Conservation (phyloP, 2,113 vertebrate genomes). For the Pygathrix nemaeus region DNA sequence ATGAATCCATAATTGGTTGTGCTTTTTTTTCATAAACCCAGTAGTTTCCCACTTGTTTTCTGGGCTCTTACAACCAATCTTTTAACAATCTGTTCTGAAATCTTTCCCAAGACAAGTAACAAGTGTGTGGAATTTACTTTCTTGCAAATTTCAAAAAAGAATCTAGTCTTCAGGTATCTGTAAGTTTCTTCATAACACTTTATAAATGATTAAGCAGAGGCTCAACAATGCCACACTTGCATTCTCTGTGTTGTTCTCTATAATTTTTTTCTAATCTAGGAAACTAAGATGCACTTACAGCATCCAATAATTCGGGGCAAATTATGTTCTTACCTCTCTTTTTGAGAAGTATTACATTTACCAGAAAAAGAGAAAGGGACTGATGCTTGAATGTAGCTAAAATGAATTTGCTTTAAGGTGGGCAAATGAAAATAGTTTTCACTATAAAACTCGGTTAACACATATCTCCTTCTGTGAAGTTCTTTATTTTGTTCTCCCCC, state of each 20-base stretch:
- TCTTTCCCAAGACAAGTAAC: neutral
- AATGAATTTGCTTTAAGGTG: slow-evolving; percentile 34
- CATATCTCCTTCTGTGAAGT: slow-evolving; percentile 15
- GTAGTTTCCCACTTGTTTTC: neutral
- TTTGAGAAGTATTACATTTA: neutral
- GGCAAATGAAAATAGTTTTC: slow-evolving; percentile 32
- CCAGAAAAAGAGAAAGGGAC: neutral
- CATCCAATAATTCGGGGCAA: slow-evolving; percentile 29
- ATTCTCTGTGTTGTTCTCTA: neutral
- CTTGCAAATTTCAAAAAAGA: neutral
- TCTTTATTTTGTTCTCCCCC: slow-evolving; percentile 46
- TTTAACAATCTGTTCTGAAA: slow-evolving; percentile 25
- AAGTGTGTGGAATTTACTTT: neutral
- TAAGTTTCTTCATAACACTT: neutral
- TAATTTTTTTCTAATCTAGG: neutral
- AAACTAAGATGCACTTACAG: neutral
- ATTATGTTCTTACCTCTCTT: neutral
- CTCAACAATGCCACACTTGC: neutral
- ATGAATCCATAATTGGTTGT: neutral
- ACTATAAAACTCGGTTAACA: neutral
- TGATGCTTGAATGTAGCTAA: neutral
- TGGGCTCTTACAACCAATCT: neutral
- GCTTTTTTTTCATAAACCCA: neutral
- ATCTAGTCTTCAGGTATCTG: neutral
- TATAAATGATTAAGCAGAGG: neutral